Base-by-base conservation (phyloP, 2,113 vertebrate genomes). In the Caracal caracal region DNA sequence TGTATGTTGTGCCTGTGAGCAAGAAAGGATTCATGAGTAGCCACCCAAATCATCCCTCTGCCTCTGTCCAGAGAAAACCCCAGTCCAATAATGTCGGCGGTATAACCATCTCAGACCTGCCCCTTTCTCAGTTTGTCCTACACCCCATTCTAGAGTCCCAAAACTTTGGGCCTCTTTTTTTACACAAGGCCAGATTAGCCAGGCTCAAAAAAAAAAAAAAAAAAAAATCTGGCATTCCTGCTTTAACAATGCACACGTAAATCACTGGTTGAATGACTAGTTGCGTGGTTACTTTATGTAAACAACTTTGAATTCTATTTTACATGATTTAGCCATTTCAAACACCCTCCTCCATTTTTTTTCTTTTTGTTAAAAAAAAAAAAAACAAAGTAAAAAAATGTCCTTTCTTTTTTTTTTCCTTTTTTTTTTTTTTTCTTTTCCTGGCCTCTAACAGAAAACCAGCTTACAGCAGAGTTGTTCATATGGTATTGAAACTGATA, bases 281-380 rank as follows among this genome's bases (percentile, higher is more conserved):
- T 30, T 68, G 43, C 59, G 33, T 30, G 49, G 78, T 56, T 87
- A 30, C 47, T 83, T 70, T 47, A 17, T 13, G 22, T n/a, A 43
- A 53, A 37, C 22, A n/a, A 47, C 56, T 88, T 80, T 35, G 75
- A 94, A 85, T 95, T 81, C 8, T 19, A 37, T 61, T 95, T 94
- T 93, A 53, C 17, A 51, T 53, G 59, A 81, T 65, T 56, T 84
- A 63, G 65, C 66, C 56, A 78, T 96, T 95, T 83, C 80, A 80
- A 82, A 96, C 3, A 59, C 59, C 68, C 13, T 47, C 24, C 63
- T 47, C 53, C 9, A 33, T 16, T 30, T 66, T 28, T 63, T 65
- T 12, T n/a, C 6, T 40, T 82, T 56, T 83, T n/a, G 3, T 82
- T 94, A 22, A 40, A 66, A 88, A 95, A 66, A 88, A 95, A 75